These are phyloP conservation scores for Elephas maximus DNA, from an alignment of 2,113 vertebrate species.

Conservation along the genomic window DNA sequence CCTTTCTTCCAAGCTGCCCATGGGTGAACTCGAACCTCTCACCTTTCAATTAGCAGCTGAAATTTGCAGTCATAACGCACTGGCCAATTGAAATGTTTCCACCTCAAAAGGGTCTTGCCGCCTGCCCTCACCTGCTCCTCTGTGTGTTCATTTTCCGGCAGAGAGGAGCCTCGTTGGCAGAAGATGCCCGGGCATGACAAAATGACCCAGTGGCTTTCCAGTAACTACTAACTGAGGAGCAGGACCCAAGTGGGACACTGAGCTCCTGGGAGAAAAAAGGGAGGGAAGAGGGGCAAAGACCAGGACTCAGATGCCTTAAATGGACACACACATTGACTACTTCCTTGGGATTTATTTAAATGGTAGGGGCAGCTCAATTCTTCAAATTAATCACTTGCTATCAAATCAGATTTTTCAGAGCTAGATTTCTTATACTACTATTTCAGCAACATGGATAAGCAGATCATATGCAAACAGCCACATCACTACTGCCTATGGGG, in stretches of 20 bases:
- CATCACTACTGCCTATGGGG: slow-evolving; percentile 51
- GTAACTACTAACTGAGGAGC: background rate
- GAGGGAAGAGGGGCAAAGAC: background rate
- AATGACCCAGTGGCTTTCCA: background rate
- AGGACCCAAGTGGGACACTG: accelerated
- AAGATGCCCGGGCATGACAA: background rate
- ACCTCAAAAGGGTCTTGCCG: background rate
- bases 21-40: background rate
- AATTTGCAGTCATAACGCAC: background rate
- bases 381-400: slow-evolving; percentile 86
- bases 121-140: background rate
- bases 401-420: slow-evolving; percentile 82
- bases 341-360: slow-evolving; percentile 72
- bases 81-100: background rate
- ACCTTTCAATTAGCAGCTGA: background rate
- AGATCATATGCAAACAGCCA: slow-evolving; percentile 79
- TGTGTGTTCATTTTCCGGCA: background rate
- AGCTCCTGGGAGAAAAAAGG: background rate
- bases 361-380: slow-evolving; percentile 80
- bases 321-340: background rate
- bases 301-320: background rate
- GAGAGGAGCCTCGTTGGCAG: background rate
- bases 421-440: slow-evolving; percentile 81
- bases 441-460: slow-evolving; percentile 82
- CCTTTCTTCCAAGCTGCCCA: background rate